phyloP scores from a whole-genome alignment of 2,888 invertebrate species.

The Selenia dentaria region DNA sequence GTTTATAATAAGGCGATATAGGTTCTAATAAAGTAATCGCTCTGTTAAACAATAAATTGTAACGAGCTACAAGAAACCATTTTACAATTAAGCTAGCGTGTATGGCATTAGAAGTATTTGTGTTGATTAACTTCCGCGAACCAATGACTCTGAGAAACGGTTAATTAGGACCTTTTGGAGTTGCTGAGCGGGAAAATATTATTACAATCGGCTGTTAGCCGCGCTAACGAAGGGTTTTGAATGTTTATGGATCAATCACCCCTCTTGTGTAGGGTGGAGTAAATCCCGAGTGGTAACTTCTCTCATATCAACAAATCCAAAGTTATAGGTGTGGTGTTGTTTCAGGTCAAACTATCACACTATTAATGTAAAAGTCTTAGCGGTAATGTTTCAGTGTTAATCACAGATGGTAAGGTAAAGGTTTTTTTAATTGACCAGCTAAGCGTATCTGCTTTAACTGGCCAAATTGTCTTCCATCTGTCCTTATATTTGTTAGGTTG shows the following conservation, averaged over 20 bases:
- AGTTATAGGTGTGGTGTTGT: too few relatives aligned
- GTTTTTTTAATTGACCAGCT: too few relatives aligned
- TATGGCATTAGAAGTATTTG: constrained; percentile 15
- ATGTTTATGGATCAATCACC: constrained; percentile 48
- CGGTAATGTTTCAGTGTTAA: too few relatives aligned
- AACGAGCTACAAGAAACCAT: constrained; percentile 8
- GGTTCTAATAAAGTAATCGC: too few relatives aligned
- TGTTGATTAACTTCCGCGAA: constrained; percentile 30
- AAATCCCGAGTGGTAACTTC: too few relatives aligned
- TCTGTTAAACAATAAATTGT: background rate
- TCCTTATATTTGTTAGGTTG: too few relatives aligned
- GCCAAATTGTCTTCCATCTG: too few relatives aligned
- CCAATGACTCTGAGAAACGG: constrained; percentile 24
- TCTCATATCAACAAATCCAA: too few relatives aligned
- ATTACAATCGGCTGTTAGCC: constrained; percentile 44
- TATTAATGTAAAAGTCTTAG: too few relatives aligned
- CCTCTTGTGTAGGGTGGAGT: constrained; percentile 37
- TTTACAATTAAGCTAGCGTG: constrained; percentile 19
- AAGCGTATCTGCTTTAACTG: too few relatives aligned
- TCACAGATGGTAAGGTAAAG: too few relatives aligned
- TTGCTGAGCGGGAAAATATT: constrained; percentile 28
- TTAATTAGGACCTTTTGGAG: constrained; percentile 24
- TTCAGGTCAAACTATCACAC: too few relatives aligned
- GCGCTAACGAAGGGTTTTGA: constrained; percentile 52
- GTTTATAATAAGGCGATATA: background rate